These are phyloP conservation scores for Dromas ardeola DNA, from an alignment of 2,113 vertebrate species.

Conservation along the genomic window DNA sequence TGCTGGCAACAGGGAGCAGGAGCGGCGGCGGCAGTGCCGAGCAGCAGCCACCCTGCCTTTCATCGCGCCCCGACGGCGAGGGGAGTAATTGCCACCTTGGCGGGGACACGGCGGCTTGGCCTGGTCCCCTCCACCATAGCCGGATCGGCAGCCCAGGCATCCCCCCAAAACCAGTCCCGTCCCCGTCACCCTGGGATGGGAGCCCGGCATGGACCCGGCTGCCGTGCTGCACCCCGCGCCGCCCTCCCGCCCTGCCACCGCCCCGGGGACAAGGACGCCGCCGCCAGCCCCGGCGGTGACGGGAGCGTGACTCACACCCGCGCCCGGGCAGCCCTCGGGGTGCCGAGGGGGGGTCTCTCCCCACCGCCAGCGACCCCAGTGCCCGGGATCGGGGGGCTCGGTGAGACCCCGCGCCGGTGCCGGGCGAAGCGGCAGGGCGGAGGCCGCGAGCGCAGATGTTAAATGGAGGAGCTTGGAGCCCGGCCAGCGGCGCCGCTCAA, in stretches of 20 bases:
- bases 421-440: background rate
- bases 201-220: rapidly evolving
- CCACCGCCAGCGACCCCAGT: rapidly evolving
- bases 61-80: background rate
- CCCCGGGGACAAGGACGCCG: background rate
- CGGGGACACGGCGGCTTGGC: background rate
- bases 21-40: rapidly evolving
- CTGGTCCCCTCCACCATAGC: rapidly evolving
- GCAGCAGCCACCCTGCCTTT: background rate
- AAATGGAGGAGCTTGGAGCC: slow-evolving; percentile 56
- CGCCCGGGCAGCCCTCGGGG: background rate
- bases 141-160: background rate
- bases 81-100: background rate
- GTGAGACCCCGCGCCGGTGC: background rate
- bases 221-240: rapidly evolving
- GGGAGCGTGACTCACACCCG: rapidly evolving
- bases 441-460: background rate
- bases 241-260: rapidly evolving
- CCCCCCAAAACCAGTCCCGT: background rate
- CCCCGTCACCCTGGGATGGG: rapidly evolving
- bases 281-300: rapidly evolving
- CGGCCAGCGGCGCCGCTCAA: background rate
- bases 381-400: background rate
- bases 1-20: background rate
- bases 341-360: background rate